Evolutionary conservation across 2,113 vertebrate species (phyloP), one percentile per base, ranked within the genome.

Genomic region (Tachuris rubrigastra): DNA sequence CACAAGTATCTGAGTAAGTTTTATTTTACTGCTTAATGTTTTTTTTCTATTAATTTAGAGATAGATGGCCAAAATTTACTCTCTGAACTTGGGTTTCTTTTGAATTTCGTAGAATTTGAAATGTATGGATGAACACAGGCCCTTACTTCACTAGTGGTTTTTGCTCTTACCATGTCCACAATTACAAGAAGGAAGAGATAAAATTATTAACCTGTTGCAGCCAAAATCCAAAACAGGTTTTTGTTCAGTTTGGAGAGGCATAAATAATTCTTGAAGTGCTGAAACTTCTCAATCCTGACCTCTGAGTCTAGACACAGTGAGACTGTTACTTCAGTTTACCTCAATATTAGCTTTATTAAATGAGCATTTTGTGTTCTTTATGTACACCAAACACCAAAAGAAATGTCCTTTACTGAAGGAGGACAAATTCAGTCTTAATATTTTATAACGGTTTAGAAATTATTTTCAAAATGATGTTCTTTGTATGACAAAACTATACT

Each of bases 1-100:
- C 97, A 92, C 97, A 89, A 95, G 95, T 97, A 97, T 96, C 98
- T 97, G 96, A 98, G 98, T 98, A 98, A 98, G 98, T 98, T 97
- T 97, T 94, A 72, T 84, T 95, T 87, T 84, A 84, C 68, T 91
- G 87, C 47, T 86, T 28, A 35, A 58, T 92, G 50, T 17, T 47
- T 88, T 81, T 47, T 63, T 77, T 12, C 31, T 81, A 7, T 63
- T 77, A 12, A 46, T 73, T 73, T 62, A 63, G 42, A 80, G 47
- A 52, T 37, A 66, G n/a, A 30, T 47, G 30, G 8, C 13, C 55
- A 86, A 77, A 91, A 80, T 69, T 87, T 79, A 16, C 20, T 47
- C 41, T 73, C 85, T 5, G 19, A 77, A 83, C 44, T 77, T 67
- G 18, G 4, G 3, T 65, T 72, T 84, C 28, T 75, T 87, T 72